Percentiles rank a stretch among this genome's conserved stretches.
Evolutionary conservation across 2,888 invertebrate genomes (phyloP).

Genomic region (Drosophila flavopinicola): DNA sequence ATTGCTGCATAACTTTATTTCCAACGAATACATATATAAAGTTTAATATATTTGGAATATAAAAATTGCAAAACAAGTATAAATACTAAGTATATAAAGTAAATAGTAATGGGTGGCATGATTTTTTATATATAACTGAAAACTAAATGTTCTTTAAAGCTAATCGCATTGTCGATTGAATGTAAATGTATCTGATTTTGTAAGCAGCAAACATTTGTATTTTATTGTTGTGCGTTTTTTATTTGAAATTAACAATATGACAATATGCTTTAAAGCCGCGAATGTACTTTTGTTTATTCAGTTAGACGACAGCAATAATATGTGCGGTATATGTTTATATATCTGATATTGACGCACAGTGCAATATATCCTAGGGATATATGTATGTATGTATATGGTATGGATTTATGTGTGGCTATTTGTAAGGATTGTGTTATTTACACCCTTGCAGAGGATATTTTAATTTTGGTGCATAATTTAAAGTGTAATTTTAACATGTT

Average conservation of each 20-base stretch:
- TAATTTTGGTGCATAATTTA: too few relatives aligned
- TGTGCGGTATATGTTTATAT: slow-evolving; percentile 5
- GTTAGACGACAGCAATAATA: slow-evolving; percentile 14
- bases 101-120: slow-evolving; percentile 37
- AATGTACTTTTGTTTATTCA: slow-evolving; percentile 10
- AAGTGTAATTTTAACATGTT: neutral
- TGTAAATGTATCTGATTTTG: slow-evolving; percentile 19
- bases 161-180: slow-evolving; percentile 39
- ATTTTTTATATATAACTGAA: slow-evolving; percentile 16
- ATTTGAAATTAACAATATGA: slow-evolving; percentile 13
- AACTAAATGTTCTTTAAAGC: slow-evolving; percentile 37
- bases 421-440: slow-evolving; percentile 5
- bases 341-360: slow-evolving; percentile 16
- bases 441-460: slow-evolving; percentile 14
- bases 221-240: slow-evolving; percentile 17
- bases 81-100: slow-evolving; percentile 34
- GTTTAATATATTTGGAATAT: slow-evolving; percentile 35
- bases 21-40: slow-evolving; percentile 46
- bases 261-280: too few relatives aligned
- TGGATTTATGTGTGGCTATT: slow-evolving; percentile 35
- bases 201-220: slow-evolving; percentile 4
- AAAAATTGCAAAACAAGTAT: slow-evolving; percentile 48
- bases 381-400: slow-evolving; percentile 27
- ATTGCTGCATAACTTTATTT: slow-evolving; percentile 29
- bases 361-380: slow-evolving; percentile 17